Evolutionary conservation across 2,888 invertebrate species (phyloP), one percentile per base, ranked within the genome.

Genomic region (Xestia c-nigrum): DNA sequence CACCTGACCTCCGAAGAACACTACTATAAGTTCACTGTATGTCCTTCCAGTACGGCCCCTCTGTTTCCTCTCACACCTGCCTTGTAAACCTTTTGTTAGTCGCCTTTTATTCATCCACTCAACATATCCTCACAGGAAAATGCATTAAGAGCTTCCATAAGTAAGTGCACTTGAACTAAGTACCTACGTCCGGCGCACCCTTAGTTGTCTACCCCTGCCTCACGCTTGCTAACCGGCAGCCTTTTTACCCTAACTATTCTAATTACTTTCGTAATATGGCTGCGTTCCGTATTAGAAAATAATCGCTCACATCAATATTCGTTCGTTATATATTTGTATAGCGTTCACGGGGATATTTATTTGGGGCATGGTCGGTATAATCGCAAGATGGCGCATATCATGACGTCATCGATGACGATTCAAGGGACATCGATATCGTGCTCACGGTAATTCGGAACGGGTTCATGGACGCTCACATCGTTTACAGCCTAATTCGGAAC

Each of bases 71-170:
- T 38, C 19, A 61, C 52, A n/a, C 5, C 14, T 14, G 24, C 19
- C 38, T 9, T 19, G 61, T 61, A 61, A 38, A 9, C 61, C 31
- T 61, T 61, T 63, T 64, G 40, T 64, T 64, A 43, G 64, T 3
- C n/a, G 43, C n/a, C 6, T 43, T 40, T 64, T 14, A 64, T n/a
- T 43, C 64, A 64, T 64, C 14, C n/a, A n/a, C 64, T 64, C 43
- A n/a, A n/a, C 6, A 31, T 40, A 40, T 7, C 40, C 14, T 9
- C 50, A 9, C 38, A 50, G 68, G 47, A 47, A 70, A 10, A 31
- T 63, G 70, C 65, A 46, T 70, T 31, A 16, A n/a, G 16, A n/a
- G 64, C 40, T 14, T 64, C 43, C 43, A 43, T n/a, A 43, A n/a
- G n/a, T 43, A 43, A 31, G 43, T 38, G 38, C 46, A 74, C 38